Conservation (phyloP, 53 echinoderm and acorn worm genomes). For the Glandiceps talaboti region DNA sequence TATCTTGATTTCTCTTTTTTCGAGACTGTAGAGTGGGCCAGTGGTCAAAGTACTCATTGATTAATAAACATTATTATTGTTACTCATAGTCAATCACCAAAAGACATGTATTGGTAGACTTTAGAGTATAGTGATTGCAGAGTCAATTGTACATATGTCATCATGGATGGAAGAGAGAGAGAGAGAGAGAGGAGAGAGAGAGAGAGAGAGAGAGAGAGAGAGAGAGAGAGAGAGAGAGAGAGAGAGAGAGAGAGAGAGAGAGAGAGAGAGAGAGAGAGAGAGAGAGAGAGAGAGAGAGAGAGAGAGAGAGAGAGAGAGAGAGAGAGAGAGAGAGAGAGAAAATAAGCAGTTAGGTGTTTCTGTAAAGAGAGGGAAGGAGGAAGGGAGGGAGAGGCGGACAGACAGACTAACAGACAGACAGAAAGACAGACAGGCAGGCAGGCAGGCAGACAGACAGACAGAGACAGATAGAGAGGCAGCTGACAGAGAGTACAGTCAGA, state of each 20-base stretch:
- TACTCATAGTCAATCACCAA: too few species aligned
- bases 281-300: conserved; percentile 11
- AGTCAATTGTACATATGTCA: too few species aligned
- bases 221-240: conserved; percentile 1
- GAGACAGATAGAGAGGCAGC: background rate
- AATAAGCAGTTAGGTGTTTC: background rate
- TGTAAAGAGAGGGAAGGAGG: background rate
- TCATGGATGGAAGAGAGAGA: too few species aligned
- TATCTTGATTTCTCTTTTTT: too few species aligned
- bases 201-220: background rate
- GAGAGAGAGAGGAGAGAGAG: background rate
- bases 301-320: background rate
- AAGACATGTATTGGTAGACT: too few species aligned
- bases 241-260: background rate
- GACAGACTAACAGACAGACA: background rate
- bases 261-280: conserved; percentile 7
- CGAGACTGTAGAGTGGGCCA: too few species aligned
- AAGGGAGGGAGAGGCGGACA: background rate
- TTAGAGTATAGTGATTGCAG: too few species aligned
- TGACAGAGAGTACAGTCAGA: background rate
- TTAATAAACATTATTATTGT: too few species aligned
- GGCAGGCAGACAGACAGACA: conserved; percentile 9
- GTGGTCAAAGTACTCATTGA: too few species aligned
- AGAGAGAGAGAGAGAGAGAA: background rate
- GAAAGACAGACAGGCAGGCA: background rate